phyloP scores from a whole-genome alignment of 2,797 vertebrate genomes.

The Cyprinella venusta region DNA sequence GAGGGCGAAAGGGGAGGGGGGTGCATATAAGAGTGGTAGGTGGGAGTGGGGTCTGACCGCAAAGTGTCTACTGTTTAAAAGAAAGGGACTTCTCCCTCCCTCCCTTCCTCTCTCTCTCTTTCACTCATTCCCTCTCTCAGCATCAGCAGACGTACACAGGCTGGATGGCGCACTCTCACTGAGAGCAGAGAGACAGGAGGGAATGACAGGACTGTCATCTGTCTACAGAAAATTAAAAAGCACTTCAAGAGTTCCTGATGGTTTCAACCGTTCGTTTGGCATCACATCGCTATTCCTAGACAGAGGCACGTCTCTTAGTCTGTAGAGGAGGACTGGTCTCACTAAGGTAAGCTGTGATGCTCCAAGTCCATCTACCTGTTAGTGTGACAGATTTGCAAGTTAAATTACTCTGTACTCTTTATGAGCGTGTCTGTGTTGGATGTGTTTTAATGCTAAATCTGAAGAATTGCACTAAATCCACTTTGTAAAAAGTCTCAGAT shows the following conservation, averaged over 20 bases:
- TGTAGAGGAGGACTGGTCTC: constrained; percentile 20
- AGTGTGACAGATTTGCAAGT: constrained; percentile 4
- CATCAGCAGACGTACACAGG: constrained; percentile 77
- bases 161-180: constrained; percentile 75
- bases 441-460: neutral
- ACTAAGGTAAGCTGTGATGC: constrained; percentile 61
- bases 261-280: constrained; percentile 32
- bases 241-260: constrained; percentile 45
- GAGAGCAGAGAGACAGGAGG: constrained; percentile 65
- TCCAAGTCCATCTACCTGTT: constrained; percentile 44
- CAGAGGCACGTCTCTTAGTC: constrained; percentile 25
- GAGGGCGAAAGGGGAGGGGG: constrained; percentile 69
- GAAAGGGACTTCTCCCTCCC: constrained; percentile 77
- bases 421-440: neutral
- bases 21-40: constrained; percentile 79
- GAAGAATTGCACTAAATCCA: neutral
- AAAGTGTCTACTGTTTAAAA: constrained; percentile 82
- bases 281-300: constrained; percentile 22
- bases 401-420: neutral
- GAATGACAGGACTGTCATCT: constrained; percentile 78
- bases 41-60: constrained; percentile 83
- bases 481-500: constrained; percentile 34
- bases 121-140: constrained; percentile 66
- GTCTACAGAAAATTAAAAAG: constrained; percentile 65
- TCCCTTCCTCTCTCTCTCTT: constrained; percentile 67